phyloP scores from a whole-genome alignment of 2,888 invertebrate genomes.

The Acronicta alni region DNA sequence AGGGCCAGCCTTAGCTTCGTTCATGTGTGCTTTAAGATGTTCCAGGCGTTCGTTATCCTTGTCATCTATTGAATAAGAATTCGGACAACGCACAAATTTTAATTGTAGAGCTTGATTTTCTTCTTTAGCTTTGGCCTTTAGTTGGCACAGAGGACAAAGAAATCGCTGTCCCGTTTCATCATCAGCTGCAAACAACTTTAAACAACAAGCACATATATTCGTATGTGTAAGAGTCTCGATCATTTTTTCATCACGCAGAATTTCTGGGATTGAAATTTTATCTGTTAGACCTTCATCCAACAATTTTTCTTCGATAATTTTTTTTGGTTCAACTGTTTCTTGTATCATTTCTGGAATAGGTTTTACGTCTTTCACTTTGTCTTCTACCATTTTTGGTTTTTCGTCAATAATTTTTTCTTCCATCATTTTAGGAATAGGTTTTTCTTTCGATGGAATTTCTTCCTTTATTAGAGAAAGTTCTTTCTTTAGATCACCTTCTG shows the following conservation, averaged over 20 bases:
- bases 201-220: slow-evolving; percentile 22
- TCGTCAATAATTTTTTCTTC: neutral
- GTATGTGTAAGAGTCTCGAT: neutral
- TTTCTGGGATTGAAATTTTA: neutral
- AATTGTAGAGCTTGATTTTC: slow-evolving; percentile 10
- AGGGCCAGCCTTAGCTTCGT: slow-evolving; percentile 39
- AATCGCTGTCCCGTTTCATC: neutral
- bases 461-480: neutral
- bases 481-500: neutral
- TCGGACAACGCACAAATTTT: slow-evolving; percentile 19
- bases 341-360: neutral
- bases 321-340: neutral
- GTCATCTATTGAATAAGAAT: slow-evolving; percentile 21
- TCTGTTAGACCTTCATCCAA: neutral
- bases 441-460: neutral
- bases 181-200: slow-evolving; percentile 2
- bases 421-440: neutral
- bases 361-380: neutral
- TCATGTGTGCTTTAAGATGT: slow-evolving; percentile 49
- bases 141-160: slow-evolving; percentile 28
- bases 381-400: neutral
- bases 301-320: neutral
- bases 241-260: neutral
- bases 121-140: slow-evolving; percentile 12
- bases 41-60: slow-evolving; percentile 38